These are phyloP conservation scores for Sminthopsis crassicaudata DNA, from an alignment of 2,113 vertebrate species.

Conservation along the genomic window DNA sequence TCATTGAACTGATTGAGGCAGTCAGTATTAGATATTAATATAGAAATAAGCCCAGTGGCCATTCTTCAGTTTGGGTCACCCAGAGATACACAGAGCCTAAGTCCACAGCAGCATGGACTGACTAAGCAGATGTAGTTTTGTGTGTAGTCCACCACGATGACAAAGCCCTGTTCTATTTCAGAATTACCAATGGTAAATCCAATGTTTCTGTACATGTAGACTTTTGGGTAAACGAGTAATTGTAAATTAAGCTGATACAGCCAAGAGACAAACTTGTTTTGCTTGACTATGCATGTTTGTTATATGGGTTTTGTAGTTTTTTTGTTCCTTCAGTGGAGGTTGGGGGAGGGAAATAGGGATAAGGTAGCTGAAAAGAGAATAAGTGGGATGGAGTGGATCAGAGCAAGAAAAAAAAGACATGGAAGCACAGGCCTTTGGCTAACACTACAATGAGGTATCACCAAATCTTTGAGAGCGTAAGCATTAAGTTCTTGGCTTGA, in stretches of 20 bases:
- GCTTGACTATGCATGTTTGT: neutral
- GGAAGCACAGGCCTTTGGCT: neutral
- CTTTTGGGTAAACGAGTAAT: neutral
- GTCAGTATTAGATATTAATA: slow-evolving; percentile 31
- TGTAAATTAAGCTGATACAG: neutral
- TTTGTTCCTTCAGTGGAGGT: neutral
- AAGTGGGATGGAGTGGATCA: neutral
- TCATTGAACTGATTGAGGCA: neutral
- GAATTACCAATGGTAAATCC: neutral
- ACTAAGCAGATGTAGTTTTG: neutral
- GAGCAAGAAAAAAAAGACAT: neutral
- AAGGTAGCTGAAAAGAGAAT: neutral
- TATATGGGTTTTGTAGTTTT: neutral
- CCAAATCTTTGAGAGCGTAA: neutral
- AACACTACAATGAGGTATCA: neutral
- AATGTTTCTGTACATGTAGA: neutral
- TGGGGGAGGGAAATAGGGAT: neutral
- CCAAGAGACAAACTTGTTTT: neutral
- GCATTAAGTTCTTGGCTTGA: neutral
- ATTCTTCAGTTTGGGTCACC: neutral
- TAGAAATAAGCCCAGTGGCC: slow-evolving; percentile 24
- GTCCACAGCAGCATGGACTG: neutral
- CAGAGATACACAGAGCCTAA: neutral
- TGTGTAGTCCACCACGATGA: neutral
- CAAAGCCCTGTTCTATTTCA: neutral